Percentiles rank a stretch among this genome's conserved stretches.
These are phyloP conservation scores for Lapara coniferarum DNA, from an alignment of 2,888 invertebrate genomes.

Conservation along the genomic window DNA sequence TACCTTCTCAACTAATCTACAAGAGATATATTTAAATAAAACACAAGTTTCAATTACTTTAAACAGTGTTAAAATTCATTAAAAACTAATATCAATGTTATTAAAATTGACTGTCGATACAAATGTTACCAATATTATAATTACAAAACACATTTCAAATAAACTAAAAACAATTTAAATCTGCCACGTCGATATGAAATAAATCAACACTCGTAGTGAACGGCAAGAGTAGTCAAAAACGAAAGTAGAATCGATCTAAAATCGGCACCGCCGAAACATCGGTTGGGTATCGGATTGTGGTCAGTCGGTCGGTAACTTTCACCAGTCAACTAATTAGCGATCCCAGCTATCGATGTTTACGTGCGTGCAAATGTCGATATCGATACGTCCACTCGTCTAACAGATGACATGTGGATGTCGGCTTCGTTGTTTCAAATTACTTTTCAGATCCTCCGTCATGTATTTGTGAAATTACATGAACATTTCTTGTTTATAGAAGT, in stretches of 20 bases:
- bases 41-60: slow-evolving; percentile 5
- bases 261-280: slow-evolving; percentile 78
- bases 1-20: no score
- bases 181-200: slow-evolving; percentile 46
- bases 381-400: slow-evolving; percentile 53
- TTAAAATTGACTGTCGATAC: not conserved
- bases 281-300: slow-evolving; percentile 69
- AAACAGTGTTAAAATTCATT: slow-evolving; percentile 6
- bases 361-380: slow-evolving; percentile 64
- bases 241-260: slow-evolving; percentile 83
- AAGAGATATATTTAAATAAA: not conserved
- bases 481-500: no score
- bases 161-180: slow-evolving; percentile 39
- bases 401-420: slow-evolving; percentile 4
- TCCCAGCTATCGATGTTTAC: slow-evolving; percentile 70
- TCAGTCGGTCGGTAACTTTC: slow-evolving; percentile 83
- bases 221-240: slow-evolving; percentile 81
- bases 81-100: slow-evolving; percentile 17
- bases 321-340: slow-evolving; percentile 75
- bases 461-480: no score
- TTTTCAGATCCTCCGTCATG: not conserved
- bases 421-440: not conserved
- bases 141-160: slow-evolving; percentile 30
- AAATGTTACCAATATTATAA: not conserved
- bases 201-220: slow-evolving; percentile 68